These are phyloP conservation scores for Zootoca vivipara DNA, from an alignment of 2,113 vertebrate species.

Conservation along the genomic window DNA sequence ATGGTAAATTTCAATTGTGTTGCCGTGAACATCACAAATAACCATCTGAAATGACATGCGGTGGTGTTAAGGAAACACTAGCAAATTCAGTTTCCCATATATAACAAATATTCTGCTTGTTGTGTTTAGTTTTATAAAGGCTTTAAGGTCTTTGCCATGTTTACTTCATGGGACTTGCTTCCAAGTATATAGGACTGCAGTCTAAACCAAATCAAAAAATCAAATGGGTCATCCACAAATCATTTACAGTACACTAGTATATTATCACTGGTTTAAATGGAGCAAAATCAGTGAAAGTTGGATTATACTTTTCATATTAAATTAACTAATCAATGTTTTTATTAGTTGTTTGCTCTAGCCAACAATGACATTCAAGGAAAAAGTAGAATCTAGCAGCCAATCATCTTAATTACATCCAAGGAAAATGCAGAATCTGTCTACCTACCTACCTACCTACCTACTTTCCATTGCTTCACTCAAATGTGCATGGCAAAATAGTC, in stretches of 20 bases:
- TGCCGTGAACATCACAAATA: slow-evolving; percentile 75
- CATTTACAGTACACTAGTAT: background rate
- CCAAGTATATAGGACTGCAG: background rate
- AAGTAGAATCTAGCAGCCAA: background rate
- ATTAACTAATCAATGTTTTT: background rate
- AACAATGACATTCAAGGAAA: background rate
- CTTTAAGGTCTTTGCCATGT: background rate
- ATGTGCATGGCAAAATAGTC: slow-evolving; percentile 28
- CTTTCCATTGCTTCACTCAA: slow-evolving; percentile 8
- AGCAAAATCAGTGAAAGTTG: background rate
- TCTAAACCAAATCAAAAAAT: background rate
- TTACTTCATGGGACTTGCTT: background rate
- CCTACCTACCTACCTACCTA: background rate
- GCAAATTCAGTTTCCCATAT: slow-evolving; percentile 29
- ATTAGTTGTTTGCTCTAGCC: background rate
- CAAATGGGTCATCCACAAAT: slow-evolving; percentile 1
- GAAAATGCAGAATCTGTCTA: background rate
- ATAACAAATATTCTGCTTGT: background rate
- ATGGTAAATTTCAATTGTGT: slow-evolving; percentile 75
- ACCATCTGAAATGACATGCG: slow-evolving; percentile 77
- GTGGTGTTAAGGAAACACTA: slow-evolving; percentile 10
- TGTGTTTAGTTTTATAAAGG: background rate
- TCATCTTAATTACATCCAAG: background rate
- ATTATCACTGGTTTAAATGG: background rate
- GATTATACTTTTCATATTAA: background rate